A percentile compares a stretch with the other conserved stretches of the same genome.
Conservation (phyloP, 2,888 invertebrate species). For the Brachyopa scutellaris region DNA sequence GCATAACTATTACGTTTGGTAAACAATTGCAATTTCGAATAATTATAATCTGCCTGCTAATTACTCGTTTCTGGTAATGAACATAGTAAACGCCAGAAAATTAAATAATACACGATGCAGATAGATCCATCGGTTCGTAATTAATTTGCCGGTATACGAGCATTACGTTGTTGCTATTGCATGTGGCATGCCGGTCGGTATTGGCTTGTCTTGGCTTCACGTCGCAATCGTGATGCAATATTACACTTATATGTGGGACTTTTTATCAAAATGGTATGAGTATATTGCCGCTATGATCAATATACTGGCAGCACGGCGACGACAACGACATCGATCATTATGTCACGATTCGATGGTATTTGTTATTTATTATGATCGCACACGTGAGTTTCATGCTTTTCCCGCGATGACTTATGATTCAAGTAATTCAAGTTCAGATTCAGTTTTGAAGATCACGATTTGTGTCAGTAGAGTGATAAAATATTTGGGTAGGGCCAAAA, state of each 20-base stretch:
- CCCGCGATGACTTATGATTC: conserved; percentile 22
- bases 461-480: not conserved
- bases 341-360: conserved; percentile 49
- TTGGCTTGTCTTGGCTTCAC: conserved; percentile 6
- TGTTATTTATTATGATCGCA: conserved; percentile 18
- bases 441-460: conserved; percentile 25
- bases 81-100: conserved; percentile 45
- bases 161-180: conserved; percentile 40
- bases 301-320: conserved; percentile 33
- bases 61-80: conserved; percentile 37
- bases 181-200: conserved; percentile 30
- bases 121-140: conserved; percentile 24
- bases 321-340: conserved; percentile 30
- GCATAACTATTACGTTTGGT: conserved; percentile 55
- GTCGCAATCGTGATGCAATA: conserved; percentile 64
- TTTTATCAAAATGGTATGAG: conserved; percentile 19
- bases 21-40: conserved; percentile 55
- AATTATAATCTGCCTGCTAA: conserved; percentile 60
- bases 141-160: not conserved
- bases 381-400: conserved; percentile 49
- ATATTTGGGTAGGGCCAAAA: too few relatives aligned
- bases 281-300: conserved; percentile 38
- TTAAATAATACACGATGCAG: conserved; percentile 55
- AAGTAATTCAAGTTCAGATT: conserved; percentile 39
- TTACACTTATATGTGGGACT: conserved; percentile 15